Evolutionary conservation across 2,113 vertebrate species (phyloP), one percentile per base, ranked within the genome.

Genomic region (Leptobrachium ailaonicum): DNA sequence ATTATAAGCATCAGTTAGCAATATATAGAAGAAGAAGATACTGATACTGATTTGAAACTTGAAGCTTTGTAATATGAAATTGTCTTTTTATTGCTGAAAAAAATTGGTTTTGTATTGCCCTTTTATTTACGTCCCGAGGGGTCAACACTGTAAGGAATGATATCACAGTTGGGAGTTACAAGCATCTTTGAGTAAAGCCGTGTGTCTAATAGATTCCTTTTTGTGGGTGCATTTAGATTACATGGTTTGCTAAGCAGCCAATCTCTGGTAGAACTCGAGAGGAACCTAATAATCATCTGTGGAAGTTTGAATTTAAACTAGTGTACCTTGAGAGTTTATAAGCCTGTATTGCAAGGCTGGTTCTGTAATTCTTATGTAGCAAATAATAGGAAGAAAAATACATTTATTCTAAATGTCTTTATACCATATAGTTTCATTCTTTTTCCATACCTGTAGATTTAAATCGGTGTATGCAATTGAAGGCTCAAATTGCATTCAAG

Each of bases 261-360:
- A 71, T 71, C 68, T 50, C 5, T 71, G 47, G 68, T 71, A 45
- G 43, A 71, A 71, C 68, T 71, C 44, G 4, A 50, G 43, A 71
- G 68, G 14, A 71, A 71, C 12, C 68, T 32, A 50, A 71, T 20
- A 47, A 71, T 50, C 68, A 71, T 50, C 5, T 11, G 10, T 44
- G 42, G 42, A 69, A 69, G 66, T 13, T 42, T n/a, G 68, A 47
- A 50, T 71, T 20, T 71, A 71, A 71, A 71, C n/a, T 8, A 71
- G 44, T 45, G 6, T 70, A 70, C 12, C 1, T 68, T 47, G 12
- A 45, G 68, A 50, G 44, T 71, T 6, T 6, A 12, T 45, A n/a
- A 14, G 4, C 32, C 68, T 50, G n/a, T 14, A 71, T 71, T 50
- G 45, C 9, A 5, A 40, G 3, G 6, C 41, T 2, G 66, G 5